These are phyloP conservation scores for Anas platyrhynchos DNA, from an alignment of 2,113 vertebrate genomes.

Conservation along the genomic window DNA sequence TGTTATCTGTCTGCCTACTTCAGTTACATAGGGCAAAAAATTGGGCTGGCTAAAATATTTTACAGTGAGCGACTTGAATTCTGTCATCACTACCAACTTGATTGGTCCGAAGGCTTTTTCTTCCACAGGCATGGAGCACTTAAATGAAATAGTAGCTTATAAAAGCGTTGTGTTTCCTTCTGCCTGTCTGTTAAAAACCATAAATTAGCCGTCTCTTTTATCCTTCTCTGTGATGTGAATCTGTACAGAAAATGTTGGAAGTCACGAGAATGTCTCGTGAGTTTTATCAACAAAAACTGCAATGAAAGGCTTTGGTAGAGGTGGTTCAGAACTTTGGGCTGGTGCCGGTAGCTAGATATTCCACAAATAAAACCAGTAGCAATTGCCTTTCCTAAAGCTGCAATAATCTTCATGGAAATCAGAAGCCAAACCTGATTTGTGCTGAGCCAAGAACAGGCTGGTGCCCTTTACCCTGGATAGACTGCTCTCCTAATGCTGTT, in stretches of 20 bases:
- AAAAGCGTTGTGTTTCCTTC: constrained; percentile 38
- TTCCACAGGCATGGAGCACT: background rate
- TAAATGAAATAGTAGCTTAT: constrained; percentile 13
- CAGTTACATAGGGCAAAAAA: background rate
- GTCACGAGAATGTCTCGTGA: background rate
- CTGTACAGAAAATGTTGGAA: background rate
- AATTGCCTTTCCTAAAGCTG: constrained; percentile 14
- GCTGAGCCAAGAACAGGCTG: background rate
- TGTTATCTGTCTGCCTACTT: background rate
- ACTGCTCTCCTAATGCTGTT: background rate
- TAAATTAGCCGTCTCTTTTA: background rate
- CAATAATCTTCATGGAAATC: background rate
- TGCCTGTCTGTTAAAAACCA: background rate
- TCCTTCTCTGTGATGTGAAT: background rate
- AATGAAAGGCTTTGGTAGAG: background rate
- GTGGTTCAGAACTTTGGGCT: background rate
- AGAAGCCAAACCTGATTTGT: constrained; percentile 17
- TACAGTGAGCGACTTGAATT: background rate
- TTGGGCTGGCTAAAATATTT: constrained; percentile 6
- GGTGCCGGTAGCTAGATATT: background rate
- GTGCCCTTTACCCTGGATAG: constrained; percentile 51
- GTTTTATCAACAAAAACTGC: background rate
- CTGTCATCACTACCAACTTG: constrained; percentile 19
- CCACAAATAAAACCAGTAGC: background rate
- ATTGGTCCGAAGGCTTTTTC: background rate